These are phyloP conservation scores for Muntiacus reevesi DNA, from an alignment of 2,113 vertebrate species.

Conservation along the genomic window DNA sequence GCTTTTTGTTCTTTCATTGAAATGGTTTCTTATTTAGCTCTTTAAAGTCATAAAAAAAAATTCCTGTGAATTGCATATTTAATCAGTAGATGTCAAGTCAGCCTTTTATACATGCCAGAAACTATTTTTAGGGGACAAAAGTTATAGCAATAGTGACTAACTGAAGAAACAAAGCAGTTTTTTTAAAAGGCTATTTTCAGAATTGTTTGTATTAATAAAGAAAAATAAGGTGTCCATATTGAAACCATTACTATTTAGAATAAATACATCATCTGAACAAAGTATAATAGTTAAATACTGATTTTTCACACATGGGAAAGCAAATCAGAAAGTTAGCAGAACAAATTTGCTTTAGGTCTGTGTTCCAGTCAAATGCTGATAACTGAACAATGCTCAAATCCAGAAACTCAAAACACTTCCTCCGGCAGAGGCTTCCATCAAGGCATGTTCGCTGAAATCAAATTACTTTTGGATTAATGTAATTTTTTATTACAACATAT, in stretches of 20 bases:
- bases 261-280: background rate
- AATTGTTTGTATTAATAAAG: background rate
- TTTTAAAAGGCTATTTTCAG: background rate
- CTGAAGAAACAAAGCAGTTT: background rate
- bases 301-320: slow-evolving; percentile 9
- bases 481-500: background rate
- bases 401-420: background rate
- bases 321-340: background rate
- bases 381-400: background rate
- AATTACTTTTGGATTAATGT: background rate
- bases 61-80: background rate
- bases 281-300: background rate
- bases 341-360: background rate
- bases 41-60: background rate
- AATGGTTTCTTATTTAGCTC: background rate
- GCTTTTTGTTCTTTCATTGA: background rate
- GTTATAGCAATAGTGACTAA: background rate
- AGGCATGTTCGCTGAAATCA: background rate
- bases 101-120: background rate
- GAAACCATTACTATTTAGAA: slow-evolving; percentile 1
- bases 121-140: background rate
- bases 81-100: background rate
- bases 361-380: background rate
- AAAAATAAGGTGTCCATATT: background rate
- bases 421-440: background rate